A percentile compares a stretch with the other conserved stretches of the same genome.
Conservation (phyloP, 2,888 invertebrate genomes). For the Folsomia candida region DNA sequence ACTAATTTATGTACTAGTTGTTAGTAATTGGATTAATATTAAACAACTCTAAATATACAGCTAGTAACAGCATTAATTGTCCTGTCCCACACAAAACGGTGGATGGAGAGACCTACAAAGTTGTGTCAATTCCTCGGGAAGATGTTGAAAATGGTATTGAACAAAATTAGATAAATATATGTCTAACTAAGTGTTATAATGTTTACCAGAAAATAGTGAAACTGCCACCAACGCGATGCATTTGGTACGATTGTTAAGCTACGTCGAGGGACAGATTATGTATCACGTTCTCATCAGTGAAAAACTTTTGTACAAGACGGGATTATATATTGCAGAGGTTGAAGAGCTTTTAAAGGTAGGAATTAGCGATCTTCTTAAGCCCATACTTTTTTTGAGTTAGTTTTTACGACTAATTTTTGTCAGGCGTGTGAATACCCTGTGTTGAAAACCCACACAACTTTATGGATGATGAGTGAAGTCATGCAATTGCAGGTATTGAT, state of each 20-base stretch:
- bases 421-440: conserved; percentile 72
- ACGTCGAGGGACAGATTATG: conserved; percentile 70
- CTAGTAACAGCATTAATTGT: conserved; percentile 63
- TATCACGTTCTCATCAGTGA: conserved; percentile 62
- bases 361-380: neutral
- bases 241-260: conserved; percentile 73
- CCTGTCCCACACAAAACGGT: conserved; percentile 70
- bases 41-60: conserved; percentile 54
- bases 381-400: neutral
- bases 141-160: conserved; percentile 39
- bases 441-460: conserved; percentile 64
- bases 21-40: conserved; percentile 13
- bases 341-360: conserved; percentile 67
- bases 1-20: conserved; percentile 52
- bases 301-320: conserved; percentile 68
- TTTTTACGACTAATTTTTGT: conserved; percentile 41
- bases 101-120: conserved; percentile 62
- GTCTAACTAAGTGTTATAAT: no score
- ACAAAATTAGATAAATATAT: neutral
- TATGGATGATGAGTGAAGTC: conserved; percentile 74
- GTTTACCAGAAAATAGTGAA: no score
- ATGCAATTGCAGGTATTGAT: conserved; percentile 69
- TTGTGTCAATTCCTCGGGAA: conserved; percentile 35
- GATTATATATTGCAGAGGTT: conserved; percentile 69
- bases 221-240: conserved; percentile 56